phyloP scores from a whole-genome alignment of 2,113 vertebrate genomes.

The Sinocyclocheilus maitianheensis region DNA sequence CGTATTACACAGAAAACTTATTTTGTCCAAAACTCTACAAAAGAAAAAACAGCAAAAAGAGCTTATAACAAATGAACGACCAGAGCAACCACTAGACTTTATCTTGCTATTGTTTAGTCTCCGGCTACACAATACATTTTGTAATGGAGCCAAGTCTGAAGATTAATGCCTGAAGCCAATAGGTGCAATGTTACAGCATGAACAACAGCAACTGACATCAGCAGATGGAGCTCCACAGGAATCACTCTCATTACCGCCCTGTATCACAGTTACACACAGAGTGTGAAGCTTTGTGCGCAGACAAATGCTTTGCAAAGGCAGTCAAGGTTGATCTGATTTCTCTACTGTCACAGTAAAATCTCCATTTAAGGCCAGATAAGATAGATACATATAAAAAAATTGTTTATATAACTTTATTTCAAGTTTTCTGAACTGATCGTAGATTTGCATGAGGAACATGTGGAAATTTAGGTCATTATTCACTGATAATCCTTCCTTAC shows the following conservation, averaged over 20 bases:
- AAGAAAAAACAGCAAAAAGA: neutral
- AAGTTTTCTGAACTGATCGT: neutral
- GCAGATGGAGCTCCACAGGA: conserved; percentile 53
- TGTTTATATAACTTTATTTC: neutral
- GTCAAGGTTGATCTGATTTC: conserved; percentile 42
- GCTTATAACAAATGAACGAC: neutral
- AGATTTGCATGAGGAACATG: neutral
- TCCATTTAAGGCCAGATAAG: neutral
- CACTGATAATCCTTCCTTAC: neutral
- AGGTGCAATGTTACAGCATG: neutral
- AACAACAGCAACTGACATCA: conserved; percentile 12
- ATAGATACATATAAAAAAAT: neutral
- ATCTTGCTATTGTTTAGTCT: neutral
- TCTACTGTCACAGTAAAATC: conserved; percentile 4
- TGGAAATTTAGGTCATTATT: neutral
- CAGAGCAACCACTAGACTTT: neutral
- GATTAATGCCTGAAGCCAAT: neutral
- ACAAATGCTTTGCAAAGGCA: conserved; percentile 43
- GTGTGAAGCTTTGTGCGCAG: neutral
- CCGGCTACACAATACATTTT: neutral
- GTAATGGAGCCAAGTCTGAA: conserved; percentile 22
- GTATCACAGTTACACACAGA: conserved; percentile 10
- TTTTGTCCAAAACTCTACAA: neutral
- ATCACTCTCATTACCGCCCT: conserved; percentile 29
- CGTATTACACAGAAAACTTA: neutral